Evolutionary conservation across 2,113 vertebrate genomes (phyloP).

Genomic region (Otocyon megalotis): DNA sequence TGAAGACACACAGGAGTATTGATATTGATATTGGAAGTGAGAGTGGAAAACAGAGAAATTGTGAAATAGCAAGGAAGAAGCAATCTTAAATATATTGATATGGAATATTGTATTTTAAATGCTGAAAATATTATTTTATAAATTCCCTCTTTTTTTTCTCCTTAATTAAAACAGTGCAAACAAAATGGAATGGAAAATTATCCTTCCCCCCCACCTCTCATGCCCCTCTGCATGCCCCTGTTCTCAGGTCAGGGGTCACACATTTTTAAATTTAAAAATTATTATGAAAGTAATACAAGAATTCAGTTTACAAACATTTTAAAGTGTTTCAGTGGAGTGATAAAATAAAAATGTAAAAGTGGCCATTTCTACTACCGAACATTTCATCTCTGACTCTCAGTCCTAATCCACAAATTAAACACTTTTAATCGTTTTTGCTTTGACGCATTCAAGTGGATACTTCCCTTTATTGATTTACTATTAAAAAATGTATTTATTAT

Average conservation of each 20-base stretch:
- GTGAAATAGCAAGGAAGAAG: neutral
- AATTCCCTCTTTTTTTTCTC: neutral
- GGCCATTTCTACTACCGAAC: neutral
- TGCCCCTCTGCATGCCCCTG: neutral
- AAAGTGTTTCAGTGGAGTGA: neutral
- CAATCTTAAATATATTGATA: neutral
- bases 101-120: neutral
- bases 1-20: neutral
- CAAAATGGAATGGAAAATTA: neutral
- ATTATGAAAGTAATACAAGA: neutral
- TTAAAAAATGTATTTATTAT: too few species aligned
- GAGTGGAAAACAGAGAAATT: neutral
- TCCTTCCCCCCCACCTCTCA: neutral
- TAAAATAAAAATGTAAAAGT: neutral
- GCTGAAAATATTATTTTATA: neutral
- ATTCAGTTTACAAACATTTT: neutral
- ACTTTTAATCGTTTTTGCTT: neutral
- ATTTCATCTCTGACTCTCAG: neutral
- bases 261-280: constrained; percentile 1
- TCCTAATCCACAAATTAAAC: neutral
- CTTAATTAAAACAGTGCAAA: neutral
- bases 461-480: neutral
- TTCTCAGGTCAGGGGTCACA: neutral
- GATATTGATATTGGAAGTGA: neutral
- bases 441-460: neutral